A percentile compares a stretch with the other conserved stretches of the same genome.
Conservation (phyloP, 1,140 invertebrate species). For the Drosophila pachea region DNA sequence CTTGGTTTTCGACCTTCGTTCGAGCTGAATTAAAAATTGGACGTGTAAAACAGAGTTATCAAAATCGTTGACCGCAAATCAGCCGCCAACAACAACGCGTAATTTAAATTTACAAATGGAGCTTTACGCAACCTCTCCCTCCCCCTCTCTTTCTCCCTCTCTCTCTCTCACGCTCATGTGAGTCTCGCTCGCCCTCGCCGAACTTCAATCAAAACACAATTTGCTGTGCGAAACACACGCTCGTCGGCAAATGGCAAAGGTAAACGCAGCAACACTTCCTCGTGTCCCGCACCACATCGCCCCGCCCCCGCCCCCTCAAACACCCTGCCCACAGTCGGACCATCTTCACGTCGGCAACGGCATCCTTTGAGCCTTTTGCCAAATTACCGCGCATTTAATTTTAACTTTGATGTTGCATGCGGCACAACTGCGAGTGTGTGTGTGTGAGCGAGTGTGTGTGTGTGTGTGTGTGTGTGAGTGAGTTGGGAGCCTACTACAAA, state of each 20-base stretch:
- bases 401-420: conserved; percentile 78
- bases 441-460: no score
- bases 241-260: conserved; percentile 67
- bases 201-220: conserved; percentile 74
- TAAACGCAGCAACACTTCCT: conserved; percentile 32
- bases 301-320: not conserved
- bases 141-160: not conserved
- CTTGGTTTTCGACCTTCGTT: not conserved
- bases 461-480: conserved; percentile 18
- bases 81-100: conserved; percentile 41
- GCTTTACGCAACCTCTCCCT: conserved; percentile 22
- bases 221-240: conserved; percentile 57
- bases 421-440: conserved; percentile 42
- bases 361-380: conserved; percentile 77
- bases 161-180: not conserved
- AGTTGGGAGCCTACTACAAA: conserved; percentile 26
- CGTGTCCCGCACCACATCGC: conserved; percentile 3
- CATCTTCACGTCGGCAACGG: conserved; percentile 57
- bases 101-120: conserved; percentile 65
- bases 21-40: conserved; percentile 1
- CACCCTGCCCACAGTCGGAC: conserved; percentile 10
- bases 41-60: conserved; percentile 61
- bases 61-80: conserved; percentile 54
- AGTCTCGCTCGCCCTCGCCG: not conserved
- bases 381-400: conserved; percentile 78